These are phyloP conservation scores for Nemoura dubitans DNA, from an alignment of 2,888 invertebrate genomes.

Conservation along the genomic window DNA sequence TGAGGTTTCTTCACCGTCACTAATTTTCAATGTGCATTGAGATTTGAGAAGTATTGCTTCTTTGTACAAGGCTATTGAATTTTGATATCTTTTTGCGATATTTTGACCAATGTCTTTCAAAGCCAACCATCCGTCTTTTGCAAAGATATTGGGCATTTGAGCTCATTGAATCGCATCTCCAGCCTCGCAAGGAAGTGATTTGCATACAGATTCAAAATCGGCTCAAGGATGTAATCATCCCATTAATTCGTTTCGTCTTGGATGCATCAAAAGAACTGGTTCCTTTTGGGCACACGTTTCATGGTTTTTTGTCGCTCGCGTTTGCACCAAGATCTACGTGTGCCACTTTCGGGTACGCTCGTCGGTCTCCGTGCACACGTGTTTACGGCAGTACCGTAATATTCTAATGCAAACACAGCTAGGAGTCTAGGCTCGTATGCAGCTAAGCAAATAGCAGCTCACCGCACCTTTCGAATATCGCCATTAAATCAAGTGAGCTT, in stretches of 20 bases:
- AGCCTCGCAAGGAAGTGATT: neutral
- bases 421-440: too few species aligned
- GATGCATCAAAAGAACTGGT: constrained; percentile 24
- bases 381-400: neutral
- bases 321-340: constrained; percentile 2
- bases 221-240: neutral
- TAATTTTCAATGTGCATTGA: neutral
- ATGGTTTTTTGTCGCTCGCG: constrained; percentile 27
- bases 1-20: neutral
- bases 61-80: neutral
- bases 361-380: neutral
- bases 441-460: neutral
- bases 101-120: neutral
- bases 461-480: neutral
- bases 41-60: neutral
- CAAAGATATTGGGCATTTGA: too few species aligned
- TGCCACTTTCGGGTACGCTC: constrained; percentile 18
- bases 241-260: neutral
- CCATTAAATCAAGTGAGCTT: neutral
- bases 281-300: constrained; percentile 29
- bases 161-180: constrained; percentile 1
- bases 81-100: neutral
- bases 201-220: neutral
- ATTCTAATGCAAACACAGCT: neutral
- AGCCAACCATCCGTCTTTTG: neutral